Evolutionary conservation across 2,113 vertebrate genomes (phyloP), one percentile per base, ranked within the genome.

Genomic region (Oryzias melastigma): DNA sequence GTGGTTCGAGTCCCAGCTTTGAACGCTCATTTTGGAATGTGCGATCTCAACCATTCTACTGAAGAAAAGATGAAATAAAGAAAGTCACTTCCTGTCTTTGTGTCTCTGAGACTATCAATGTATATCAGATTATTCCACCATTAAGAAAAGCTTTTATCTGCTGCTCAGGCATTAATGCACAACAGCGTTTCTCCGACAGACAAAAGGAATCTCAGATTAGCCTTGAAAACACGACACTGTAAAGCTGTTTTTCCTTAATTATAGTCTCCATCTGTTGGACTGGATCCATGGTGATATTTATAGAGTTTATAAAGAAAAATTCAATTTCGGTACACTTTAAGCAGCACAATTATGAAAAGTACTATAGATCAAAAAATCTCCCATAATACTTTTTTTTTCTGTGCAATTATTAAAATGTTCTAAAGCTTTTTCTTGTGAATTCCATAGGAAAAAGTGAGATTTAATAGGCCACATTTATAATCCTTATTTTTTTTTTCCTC

Each of bases 261-360:
- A 51, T 69, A 44, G 19, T 77, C 56, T 58, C 46, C 46, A 52
- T 46, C 60, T 68, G 62, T 50, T 79, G 54, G 58, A 68, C 63
- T 44, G 53, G 43, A 52, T 73, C 20, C 51, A 65, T 84, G 80
- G 81, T 55, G 71, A 80, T 81, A 77, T 50, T 58, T 70, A 71
- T 75, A 77, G 72, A 66, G 72, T 68, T 80, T 77, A 85, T 65
- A 77, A 83, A 80, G 64, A 70, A 63, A n/a, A 68, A 27, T 64
- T 24, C 49, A 56, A 52, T 73, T 75, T 83, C 71, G n/a, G 62
- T 72, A 80, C 77, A 68, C 52, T 62, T 73, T 78, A 80, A 64
- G 66, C 42, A 35, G 35, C 35, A 35, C 10, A 35, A 35, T 35
- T 35, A 35, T 35, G 10, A 35, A 35, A 35, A 35, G 35, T 35